These are phyloP conservation scores for Elachura formosa DNA, from an alignment of 2,113 vertebrate species.

Conservation along the genomic window DNA sequence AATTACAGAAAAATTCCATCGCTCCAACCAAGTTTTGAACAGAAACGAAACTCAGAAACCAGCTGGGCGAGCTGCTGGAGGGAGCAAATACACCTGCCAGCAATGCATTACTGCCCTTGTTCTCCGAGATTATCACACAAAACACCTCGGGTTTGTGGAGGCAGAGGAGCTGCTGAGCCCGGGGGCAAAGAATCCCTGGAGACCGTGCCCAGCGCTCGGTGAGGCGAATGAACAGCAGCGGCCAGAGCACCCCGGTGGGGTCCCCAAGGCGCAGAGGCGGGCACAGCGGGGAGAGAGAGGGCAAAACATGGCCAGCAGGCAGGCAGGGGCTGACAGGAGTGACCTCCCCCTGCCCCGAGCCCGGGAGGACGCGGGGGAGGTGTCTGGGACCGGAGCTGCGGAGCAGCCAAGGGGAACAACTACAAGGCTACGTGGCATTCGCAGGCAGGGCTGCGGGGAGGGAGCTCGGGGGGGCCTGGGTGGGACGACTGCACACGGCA, in stretches of 20 bases:
- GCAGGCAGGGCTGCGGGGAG: constrained; percentile 46
- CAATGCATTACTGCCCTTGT: not conserved
- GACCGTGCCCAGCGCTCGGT: not conserved
- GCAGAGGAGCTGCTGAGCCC: not conserved
- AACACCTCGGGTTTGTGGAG: not conserved
- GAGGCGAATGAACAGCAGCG: rapidly evolving
- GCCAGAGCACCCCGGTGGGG: not conserved
- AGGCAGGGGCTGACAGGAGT: constrained; percentile 2
- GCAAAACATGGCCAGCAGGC: not conserved
- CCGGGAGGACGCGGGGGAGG: constrained; percentile 47
- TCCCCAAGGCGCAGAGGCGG: not conserved
- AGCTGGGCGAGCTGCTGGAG: not conserved
- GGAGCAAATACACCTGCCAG: constrained; percentile 52
- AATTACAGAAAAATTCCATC: not conserved
- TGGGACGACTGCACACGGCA: not conserved
- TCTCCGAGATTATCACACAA: rapidly evolving
- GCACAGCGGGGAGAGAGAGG: not conserved
- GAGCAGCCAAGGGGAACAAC: constrained; percentile 58
- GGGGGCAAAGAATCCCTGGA: not conserved
- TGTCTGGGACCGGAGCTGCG: constrained; percentile 26
- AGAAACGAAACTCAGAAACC: not conserved
- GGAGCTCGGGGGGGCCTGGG: not conserved
- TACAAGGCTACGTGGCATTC: constrained; percentile 69
- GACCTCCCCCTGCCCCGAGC: constrained; percentile 24
- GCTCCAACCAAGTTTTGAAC: not conserved